Conservation (phyloP, 2,797 vertebrate genomes). For the Taenioides sp. region DNA sequence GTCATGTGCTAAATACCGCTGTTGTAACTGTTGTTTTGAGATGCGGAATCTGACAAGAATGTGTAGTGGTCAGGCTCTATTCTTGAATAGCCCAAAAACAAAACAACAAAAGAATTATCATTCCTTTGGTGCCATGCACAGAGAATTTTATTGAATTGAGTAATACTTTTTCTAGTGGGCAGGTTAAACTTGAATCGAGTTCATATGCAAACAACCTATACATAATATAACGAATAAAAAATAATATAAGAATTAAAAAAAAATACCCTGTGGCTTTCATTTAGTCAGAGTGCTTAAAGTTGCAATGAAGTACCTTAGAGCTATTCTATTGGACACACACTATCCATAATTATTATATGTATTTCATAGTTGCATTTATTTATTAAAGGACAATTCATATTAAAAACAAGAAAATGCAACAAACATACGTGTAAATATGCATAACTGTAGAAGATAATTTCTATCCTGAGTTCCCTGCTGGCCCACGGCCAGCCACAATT, state of each 20-base stretch:
- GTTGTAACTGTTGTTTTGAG: constrained; percentile 24
- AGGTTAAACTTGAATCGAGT: background rate
- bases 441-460: no score
- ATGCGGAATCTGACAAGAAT: constrained; percentile 29
- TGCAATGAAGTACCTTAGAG: background rate
- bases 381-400: no score
- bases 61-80: constrained; percentile 9
- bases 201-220: background rate
- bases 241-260: background rate
- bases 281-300: background rate
- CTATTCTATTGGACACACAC: background rate
- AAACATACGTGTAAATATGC: no score
- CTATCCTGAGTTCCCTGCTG: no score
- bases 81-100: background rate
- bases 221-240: background rate
- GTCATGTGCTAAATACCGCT: constrained; percentile 34
- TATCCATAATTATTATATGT: no score
- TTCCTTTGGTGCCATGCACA: background rate
- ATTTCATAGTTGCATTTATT: no score
- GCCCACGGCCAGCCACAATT: no score
- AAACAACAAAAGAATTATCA: background rate
- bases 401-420: no score
- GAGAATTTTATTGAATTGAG: background rate
- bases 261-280: background rate
- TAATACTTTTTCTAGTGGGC: no score